Evolutionary conservation across 1,140 invertebrate genomes (phyloP).

Genomic region (Eriosoma lanigerum): DNA sequence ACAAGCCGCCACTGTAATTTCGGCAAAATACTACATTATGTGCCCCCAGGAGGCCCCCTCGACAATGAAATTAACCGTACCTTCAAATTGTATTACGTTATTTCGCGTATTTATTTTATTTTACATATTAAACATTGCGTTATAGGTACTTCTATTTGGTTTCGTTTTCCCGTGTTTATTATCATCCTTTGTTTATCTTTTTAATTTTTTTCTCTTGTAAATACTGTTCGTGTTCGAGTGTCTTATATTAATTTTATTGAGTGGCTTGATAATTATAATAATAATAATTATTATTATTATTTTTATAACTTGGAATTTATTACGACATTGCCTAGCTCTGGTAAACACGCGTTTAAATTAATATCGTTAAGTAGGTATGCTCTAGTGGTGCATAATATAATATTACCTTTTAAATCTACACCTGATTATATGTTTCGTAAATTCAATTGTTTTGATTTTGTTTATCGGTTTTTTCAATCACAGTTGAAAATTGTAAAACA

Average conservation of each 20-base stretch:
- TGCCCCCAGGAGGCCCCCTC: slow-evolving; percentile 16
- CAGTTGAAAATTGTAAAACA: no score
- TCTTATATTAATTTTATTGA: background rate
- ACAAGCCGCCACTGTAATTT: background rate
- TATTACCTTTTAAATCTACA: background rate
- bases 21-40: background rate
- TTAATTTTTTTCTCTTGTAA: background rate
- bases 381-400: background rate
- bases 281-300: background rate
- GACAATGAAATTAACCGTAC: slow-evolving; percentile 18
- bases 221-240: background rate
- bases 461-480: no score
- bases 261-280: background rate
- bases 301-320: background rate
- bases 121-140: background rate
- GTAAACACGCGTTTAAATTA: background rate
- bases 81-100: no score
- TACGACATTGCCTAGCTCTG: background rate
- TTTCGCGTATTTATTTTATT: no score
- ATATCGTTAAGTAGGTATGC: background rate
- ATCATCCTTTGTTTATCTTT: background rate
- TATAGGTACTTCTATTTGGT: background rate
- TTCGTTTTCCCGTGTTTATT: background rate
- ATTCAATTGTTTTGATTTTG: no score
- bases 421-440: background rate